Evolutionary conservation across 2,113 vertebrate species (phyloP).

Genomic region (Trichechus manatus): DNA sequence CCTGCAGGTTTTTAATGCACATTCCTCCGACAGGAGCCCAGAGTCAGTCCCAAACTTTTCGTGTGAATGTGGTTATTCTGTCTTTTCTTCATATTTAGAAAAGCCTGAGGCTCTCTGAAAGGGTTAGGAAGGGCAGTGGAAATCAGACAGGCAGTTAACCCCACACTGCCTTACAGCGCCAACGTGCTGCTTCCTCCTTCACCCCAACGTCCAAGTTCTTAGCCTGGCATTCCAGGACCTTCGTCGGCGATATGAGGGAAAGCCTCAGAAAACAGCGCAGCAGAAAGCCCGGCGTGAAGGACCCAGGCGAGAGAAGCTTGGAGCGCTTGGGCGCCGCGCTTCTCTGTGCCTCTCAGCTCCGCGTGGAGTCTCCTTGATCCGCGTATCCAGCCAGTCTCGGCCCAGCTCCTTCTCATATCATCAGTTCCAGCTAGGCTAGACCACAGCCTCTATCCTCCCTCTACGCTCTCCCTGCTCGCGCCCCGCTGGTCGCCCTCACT

Average conservation of each 20-base stretch:
- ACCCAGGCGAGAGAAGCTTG: neutral
- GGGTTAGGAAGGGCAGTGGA: neutral
- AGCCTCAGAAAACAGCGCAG: neutral
- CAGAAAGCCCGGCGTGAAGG: neutral
- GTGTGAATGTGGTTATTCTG: neutral
- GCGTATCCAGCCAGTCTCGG: neutral
- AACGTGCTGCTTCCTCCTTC: neutral
- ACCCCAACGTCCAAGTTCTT: too few species aligned
- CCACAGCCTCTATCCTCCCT: neutral
- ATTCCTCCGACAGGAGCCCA: neutral
- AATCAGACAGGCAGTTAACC: neutral
- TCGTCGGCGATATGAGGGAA: neutral
- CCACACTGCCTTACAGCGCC: neutral
- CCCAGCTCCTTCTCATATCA: neutral
- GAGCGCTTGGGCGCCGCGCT: neutral
- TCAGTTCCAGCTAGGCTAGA: neutral
- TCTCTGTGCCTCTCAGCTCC: neutral
- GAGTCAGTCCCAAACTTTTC: neutral
- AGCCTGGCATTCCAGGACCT: neutral
- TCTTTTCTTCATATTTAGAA: neutral
- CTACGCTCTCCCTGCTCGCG: neutral
- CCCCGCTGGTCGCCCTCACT: too few species aligned
- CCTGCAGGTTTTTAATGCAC: neutral
- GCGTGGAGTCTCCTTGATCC: neutral
- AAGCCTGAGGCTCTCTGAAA: neutral